phyloP scores from a whole-genome alignment of 2,797 vertebrate species.

The Melopsittacus undulatus region DNA sequence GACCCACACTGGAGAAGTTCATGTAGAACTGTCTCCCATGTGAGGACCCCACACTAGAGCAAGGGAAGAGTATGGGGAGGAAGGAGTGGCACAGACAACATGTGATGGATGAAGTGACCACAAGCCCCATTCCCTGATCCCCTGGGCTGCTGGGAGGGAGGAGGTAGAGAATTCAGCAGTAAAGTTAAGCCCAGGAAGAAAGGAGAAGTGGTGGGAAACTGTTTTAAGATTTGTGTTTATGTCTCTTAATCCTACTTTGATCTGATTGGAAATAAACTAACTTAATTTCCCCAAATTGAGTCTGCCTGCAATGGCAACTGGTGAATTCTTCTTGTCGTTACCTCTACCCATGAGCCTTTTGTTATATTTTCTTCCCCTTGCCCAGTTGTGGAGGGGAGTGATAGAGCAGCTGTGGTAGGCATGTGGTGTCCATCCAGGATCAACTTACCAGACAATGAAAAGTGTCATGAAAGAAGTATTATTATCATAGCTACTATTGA shows the following conservation, averaged over 20 bases:
- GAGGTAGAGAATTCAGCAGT: neutral
- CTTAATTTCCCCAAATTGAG: neutral
- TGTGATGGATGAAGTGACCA: neutral
- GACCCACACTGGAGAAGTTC: neutral
- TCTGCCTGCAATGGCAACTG: neutral
- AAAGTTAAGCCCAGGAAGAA: neutral
- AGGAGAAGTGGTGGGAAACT: too few relatives aligned
- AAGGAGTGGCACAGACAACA: neutral
- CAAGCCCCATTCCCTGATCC: neutral
- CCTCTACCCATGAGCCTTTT: neutral
- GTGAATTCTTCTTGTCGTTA: neutral
- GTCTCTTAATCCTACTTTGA: neutral
- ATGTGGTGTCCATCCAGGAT: neutral
- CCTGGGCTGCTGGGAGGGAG: neutral
- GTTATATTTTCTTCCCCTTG: neutral
- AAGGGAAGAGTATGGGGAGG: neutral
- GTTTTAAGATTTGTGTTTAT: neutral
- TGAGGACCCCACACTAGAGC: neutral
- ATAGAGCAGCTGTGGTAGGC: neutral
- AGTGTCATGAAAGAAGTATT: neutral
- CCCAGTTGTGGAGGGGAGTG: neutral
- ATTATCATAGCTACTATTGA: neutral
- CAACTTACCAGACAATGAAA: neutral
- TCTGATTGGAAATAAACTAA: neutral
- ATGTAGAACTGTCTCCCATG: neutral